Evolutionary conservation across 2,797 vertebrate species (phyloP).

Genomic region (Oreochromis grahami): DNA sequence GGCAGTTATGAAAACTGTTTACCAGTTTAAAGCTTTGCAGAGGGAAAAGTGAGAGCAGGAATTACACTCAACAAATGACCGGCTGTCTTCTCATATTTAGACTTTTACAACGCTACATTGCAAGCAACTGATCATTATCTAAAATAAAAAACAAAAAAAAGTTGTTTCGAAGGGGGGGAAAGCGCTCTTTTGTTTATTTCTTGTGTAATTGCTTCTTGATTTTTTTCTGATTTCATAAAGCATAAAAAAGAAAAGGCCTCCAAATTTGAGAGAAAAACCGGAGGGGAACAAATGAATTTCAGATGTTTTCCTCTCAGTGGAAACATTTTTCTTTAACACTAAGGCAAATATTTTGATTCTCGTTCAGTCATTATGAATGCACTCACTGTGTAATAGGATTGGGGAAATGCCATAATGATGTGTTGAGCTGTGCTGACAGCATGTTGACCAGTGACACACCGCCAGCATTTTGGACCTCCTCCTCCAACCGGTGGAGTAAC

Average conservation of each 20-base stretch:
- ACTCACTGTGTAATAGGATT: constrained; percentile 8
- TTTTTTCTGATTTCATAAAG: neutral
- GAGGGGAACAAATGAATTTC: constrained; percentile 10
- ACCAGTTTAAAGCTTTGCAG: constrained; percentile 5
- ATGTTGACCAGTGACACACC: neutral
- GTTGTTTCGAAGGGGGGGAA: neutral
- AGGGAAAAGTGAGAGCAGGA: neutral
- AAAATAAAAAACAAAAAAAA: neutral
- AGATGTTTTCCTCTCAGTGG: constrained; percentile 10
- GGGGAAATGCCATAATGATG: neutral
- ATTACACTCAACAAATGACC: neutral
- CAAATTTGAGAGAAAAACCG: neutral
- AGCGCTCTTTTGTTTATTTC: neutral
- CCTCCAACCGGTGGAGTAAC: neutral
- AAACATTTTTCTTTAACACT: constrained; percentile 31
- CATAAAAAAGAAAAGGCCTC: neutral
- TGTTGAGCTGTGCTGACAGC: constrained; percentile 18
- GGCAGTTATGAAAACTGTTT: constrained; percentile 23
- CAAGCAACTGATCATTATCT: neutral
- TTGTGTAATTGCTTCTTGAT: neutral
- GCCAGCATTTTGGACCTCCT: neutral
- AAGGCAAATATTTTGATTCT: constrained; percentile 37
- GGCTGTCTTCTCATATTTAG: neutral
- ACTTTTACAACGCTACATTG: constrained; percentile 13
- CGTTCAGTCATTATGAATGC: constrained; percentile 5